A percentile compares a stretch with the other conserved stretches of the same genome.
phyloP scores from a whole-genome alignment of 2,888 invertebrate species.

The Protophormia terraenovae region DNA sequence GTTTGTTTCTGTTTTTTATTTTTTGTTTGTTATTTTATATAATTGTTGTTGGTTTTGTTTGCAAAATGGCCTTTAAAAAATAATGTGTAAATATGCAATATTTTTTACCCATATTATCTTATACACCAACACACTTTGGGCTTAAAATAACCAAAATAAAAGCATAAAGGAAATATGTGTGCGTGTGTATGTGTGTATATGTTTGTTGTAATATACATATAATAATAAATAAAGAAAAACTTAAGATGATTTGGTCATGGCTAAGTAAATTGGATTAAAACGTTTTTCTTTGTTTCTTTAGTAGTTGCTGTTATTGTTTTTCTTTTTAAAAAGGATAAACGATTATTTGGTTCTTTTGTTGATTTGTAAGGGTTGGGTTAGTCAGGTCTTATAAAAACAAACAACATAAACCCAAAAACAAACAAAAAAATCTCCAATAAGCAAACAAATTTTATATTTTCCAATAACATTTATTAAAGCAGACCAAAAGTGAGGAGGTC shows the following conservation, averaged over 20 bases:
- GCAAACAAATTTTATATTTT: neutral
- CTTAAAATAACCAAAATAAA: neutral
- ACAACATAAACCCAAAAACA: neutral
- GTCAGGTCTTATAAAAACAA: neutral
- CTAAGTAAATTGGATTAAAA: slow-evolving; percentile 43
- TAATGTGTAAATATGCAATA: slow-evolving; percentile 30
- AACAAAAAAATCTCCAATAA: neutral
- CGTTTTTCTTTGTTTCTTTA: neutral
- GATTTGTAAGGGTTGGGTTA: neutral
- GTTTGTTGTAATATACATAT: neutral
- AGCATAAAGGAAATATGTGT: neutral
- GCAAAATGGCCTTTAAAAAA: slow-evolving; percentile 8
- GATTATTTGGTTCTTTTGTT: neutral
- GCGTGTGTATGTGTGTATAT: neutral
- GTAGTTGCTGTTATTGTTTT: neutral
- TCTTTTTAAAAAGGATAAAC: neutral
- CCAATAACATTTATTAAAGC: neutral
- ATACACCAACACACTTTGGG: neutral
- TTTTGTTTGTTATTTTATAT: neutral
- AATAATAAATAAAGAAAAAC: neutral
- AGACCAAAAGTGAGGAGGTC: slow-evolving; percentile 1
- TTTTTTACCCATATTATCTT: neutral
- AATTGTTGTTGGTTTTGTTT: neutral
- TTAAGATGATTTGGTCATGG: slow-evolving; percentile 15
- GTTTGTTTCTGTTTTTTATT: neutral